A percentile compares a stretch with the other conserved stretches of the same genome.
These are phyloP conservation scores for Himalopsyche tibetana DNA, from an alignment of 2,888 invertebrate species.

Conservation along the genomic window DNA sequence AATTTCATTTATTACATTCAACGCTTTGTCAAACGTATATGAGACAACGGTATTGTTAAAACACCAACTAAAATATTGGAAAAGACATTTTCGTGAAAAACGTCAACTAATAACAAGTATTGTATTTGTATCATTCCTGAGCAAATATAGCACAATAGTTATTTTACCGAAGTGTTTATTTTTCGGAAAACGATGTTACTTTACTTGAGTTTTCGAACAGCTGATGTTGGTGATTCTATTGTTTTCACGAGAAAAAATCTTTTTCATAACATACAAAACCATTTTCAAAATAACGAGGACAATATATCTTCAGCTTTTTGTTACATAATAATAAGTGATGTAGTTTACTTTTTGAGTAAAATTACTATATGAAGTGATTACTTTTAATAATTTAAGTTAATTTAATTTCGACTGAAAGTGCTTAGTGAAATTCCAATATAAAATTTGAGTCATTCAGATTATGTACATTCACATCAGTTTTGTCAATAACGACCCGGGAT, in stretches of 20 bases:
- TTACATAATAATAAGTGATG: no score
- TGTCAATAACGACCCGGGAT: no score
- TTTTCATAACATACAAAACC: no score
- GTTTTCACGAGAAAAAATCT: background rate
- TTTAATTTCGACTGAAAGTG: no score
- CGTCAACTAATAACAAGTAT: background rate
- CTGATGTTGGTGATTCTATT: background rate
- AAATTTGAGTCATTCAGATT: no score
- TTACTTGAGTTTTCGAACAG: background rate
- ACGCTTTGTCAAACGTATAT: background rate
- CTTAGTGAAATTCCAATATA: no score
- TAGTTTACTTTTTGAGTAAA: no score
- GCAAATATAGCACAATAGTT: background rate
- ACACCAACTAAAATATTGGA: background rate
- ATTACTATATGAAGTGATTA: no score
- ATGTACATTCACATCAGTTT: no score
- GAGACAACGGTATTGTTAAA: background rate
- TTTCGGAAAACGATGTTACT: background rate
- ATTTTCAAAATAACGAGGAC: no score
- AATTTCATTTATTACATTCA: background rate
- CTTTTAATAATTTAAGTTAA: no score
- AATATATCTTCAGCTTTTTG: no score
- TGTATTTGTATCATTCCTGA: background rate
- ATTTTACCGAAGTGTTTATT: background rate
- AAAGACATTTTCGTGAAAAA: constrained; percentile 1